Conservation (phyloP, 2,797 vertebrate species). For the Zenarchopterus dispar region DNA sequence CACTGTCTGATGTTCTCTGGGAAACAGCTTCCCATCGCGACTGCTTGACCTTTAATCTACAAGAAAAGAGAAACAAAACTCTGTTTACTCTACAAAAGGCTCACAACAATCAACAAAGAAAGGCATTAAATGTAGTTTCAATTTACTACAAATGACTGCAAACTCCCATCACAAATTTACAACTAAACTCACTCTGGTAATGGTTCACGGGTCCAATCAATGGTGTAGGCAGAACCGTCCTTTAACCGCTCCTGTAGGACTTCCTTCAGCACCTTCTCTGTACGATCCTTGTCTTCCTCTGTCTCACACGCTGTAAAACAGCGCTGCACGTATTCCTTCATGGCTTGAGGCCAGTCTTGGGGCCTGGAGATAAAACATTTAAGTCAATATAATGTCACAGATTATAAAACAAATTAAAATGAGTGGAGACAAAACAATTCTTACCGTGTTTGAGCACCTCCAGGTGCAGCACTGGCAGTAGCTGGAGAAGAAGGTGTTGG, state of each 20-base stretch:
- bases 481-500: constrained; percentile 57
- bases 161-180: not conserved
- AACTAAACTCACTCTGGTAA: constrained; percentile 87
- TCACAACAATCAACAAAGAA: not conserved
- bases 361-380: constrained; percentile 74
- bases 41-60: constrained; percentile 80
- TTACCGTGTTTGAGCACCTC: constrained; percentile 82
- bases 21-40: constrained; percentile 81
- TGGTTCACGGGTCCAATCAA: constrained; percentile 92
- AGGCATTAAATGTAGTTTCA: not conserved
- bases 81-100: not conserved
- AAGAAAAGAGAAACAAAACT: not conserved
- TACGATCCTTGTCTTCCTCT: constrained; percentile 93
- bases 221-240: constrained; percentile 92
- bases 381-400: not conserved
- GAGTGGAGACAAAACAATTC: not conserved
- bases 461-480: constrained; percentile 54
- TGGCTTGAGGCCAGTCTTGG: constrained; percentile 93
- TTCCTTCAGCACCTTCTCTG: constrained; percentile 92
- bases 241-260: constrained; percentile 91
- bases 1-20: constrained; percentile 71
- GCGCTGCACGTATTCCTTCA: constrained; percentile 95
- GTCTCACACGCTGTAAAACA: constrained; percentile 94
- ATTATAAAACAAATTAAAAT: not conserved
- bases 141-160: not conserved